Base-by-base conservation (phyloP, 2,888 invertebrate species). In the Tridacna crocea region DNA sequence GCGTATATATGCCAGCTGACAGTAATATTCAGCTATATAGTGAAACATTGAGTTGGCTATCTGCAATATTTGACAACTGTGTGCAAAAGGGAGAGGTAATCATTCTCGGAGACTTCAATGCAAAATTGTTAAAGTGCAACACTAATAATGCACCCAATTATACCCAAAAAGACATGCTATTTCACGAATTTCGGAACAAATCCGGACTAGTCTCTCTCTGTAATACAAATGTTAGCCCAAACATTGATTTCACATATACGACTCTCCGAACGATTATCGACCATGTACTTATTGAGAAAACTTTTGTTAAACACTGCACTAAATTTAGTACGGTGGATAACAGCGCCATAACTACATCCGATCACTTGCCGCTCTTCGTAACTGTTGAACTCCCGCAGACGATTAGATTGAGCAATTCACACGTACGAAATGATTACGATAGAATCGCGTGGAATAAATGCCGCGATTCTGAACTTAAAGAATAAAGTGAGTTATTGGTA, bases 251-350 rank as follows among this genome's bases (percentile, higher is more conserved):
- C 24, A 76, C 68, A 17, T 76, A 65, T 55, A 76, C 26, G 47
- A 46, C 66, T 15, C 47, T 15, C 22, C 47, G 48, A 51, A 36
- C 66, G 17, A 51, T 17, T 15, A 76, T 66, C 26, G 76, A 76
- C 22, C 58, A 66, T 66, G 51, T 76, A 6, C 68, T 76, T 55
- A n/a, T 76, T 55, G 76, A 76, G 55, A 66, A 47, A 13, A 46
- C 63, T 15, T 48, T 27, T 24, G 10, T 36, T 24, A 24, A 24
- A 13, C 27, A 48, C 24, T 48, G 27, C 24, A 19, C 27, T 13
- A 3, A 47, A 3, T n/a, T 76, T 36, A 36, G n/a, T 3, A n/a
- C 46, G 46, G 46, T 66, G 10, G 10, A 24, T 15, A 46, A 68
- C 12, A 55, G 19, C 11, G 66, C 24, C 12, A 27, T 48, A 19